A percentile compares a stretch with the other conserved stretches of the same genome.
Conservation (phyloP, 2,888 invertebrate species). For the Panopea generosa region DNA sequence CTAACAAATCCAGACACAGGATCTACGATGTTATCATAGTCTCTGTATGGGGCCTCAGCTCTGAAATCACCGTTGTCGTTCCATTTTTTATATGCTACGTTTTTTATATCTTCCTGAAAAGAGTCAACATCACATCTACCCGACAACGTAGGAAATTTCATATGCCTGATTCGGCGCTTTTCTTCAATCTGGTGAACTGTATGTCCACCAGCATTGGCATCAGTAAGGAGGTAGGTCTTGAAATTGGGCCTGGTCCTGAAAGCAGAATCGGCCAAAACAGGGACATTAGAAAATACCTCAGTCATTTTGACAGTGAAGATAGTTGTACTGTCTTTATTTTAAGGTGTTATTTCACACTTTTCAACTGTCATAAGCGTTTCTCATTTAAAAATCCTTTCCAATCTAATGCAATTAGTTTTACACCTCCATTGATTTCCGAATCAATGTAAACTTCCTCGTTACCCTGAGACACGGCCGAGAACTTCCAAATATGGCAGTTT, state of each 20-base stretch:
- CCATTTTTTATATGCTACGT: constrained; percentile 73
- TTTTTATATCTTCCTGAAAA: constrained; percentile 70
- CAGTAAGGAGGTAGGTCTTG: constrained; percentile 73
- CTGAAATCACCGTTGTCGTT: constrained; percentile 81
- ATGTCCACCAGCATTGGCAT: constrained; percentile 78
- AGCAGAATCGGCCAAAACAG: constrained; percentile 78
- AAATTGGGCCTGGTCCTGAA: constrained; percentile 78
- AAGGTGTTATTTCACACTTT: background rate
- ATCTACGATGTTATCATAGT: constrained; percentile 83
- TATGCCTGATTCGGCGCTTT: constrained; percentile 76
- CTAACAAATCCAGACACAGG: constrained; percentile 84
- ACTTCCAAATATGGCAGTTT: constrained; percentile 69
- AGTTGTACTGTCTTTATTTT: background rate
- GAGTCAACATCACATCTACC: constrained; percentile 80
- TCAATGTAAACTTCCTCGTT: constrained; percentile 76
- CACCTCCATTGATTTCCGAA: constrained; percentile 64
- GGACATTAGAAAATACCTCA: constrained; percentile 64
- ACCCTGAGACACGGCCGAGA: constrained; percentile 72
- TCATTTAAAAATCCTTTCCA: background rate
- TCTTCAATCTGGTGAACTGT: constrained; percentile 78
- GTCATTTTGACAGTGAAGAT: constrained; percentile 66
- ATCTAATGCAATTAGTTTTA: constrained; percentile 13
- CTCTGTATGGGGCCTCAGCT: constrained; percentile 78
- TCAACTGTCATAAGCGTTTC: background rate
- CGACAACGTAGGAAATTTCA: constrained; percentile 79